phyloP scores from a whole-genome alignment of 2,888 invertebrate genomes.

The Parasteatoda lunata region DNA sequence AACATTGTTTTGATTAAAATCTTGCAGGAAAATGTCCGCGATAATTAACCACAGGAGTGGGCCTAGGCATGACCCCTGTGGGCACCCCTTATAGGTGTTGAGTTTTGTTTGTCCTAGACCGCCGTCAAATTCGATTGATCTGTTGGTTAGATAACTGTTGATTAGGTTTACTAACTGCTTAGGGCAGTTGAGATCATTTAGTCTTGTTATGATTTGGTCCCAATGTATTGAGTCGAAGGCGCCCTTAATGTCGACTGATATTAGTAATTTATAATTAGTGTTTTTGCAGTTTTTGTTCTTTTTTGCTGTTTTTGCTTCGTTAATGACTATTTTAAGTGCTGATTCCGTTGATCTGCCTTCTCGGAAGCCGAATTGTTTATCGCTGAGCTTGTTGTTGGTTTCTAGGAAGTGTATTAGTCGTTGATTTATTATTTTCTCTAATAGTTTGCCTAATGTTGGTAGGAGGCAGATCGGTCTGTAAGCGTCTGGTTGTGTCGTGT shows the following conservation, averaged over 20 bases:
- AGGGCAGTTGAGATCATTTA: not conserved
- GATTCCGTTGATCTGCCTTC: not conserved
- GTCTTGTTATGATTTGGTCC: not conserved
- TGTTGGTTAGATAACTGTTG: not conserved
- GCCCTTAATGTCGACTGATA: too few species aligned
- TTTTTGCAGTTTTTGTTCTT: too few species aligned
- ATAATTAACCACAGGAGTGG: not conserved
- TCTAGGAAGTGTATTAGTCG: not conserved
- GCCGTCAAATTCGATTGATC: not conserved
- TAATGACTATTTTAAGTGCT: too few species aligned
- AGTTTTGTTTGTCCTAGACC: not conserved
- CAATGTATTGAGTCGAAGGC: too few species aligned
- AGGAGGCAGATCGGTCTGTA: not conserved
- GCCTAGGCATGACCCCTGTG: not conserved
- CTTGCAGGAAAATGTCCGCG: not conserved
- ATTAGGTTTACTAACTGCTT: not conserved
- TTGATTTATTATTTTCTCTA: not conserved
- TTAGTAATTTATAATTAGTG: too few species aligned
- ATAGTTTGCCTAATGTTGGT: not conserved
- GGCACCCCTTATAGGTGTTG: not conserved
- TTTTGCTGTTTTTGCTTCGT: too few species aligned
- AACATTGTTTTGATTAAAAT: not conserved
- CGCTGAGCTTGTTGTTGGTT: not conserved
- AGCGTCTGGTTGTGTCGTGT: not conserved
- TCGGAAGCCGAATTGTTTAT: not conserved